phyloP scores from a whole-genome alignment of 2,797 vertebrate species.

The Ispidina picta region DNA sequence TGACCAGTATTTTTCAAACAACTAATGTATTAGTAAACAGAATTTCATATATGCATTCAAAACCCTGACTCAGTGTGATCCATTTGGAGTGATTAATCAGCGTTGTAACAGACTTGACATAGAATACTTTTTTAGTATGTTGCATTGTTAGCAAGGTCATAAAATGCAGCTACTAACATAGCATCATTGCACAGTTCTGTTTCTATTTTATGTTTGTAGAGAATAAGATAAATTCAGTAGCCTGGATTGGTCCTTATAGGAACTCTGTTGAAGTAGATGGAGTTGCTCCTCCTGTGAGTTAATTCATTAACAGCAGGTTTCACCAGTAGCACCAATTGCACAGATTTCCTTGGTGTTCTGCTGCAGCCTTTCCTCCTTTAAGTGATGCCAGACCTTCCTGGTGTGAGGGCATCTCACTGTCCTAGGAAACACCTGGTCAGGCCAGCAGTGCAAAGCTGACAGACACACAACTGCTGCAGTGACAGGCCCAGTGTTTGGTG shows the following conservation, averaged over 20 bases:
- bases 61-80: neutral
- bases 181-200: neutral
- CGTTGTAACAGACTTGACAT: neutral
- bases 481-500: rapidly evolving
- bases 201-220: neutral
- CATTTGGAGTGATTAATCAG: neutral
- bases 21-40: neutral
- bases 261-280: neutral
- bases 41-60: neutral
- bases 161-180: neutral
- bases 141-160: neutral
- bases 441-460: neutral
- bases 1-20: neutral
- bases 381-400: neutral
- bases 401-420: neutral
- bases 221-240: neutral
- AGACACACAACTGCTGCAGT: neutral
- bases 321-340: neutral
- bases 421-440: rapidly evolving
- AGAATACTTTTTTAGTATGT: neutral
- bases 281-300: neutral
- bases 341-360: neutral
- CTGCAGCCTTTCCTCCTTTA: neutral
- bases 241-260: neutral
- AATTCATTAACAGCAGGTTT: neutral